Base-by-base conservation (phyloP, 92 coral and sea anemone genomes). In the Porites lobata region DNA sequence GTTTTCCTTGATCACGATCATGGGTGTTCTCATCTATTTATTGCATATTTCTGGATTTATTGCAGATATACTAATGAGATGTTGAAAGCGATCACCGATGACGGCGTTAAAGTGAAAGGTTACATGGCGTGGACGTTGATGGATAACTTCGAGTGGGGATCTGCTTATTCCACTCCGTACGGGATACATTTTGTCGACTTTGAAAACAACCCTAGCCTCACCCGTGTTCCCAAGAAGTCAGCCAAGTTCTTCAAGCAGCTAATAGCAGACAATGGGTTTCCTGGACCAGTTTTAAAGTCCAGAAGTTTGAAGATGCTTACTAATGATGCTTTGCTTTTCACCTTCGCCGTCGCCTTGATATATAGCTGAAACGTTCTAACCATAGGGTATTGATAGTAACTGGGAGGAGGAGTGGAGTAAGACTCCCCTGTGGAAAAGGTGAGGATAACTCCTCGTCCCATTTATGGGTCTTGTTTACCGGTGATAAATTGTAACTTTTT, bases 131-230 rank as follows among this genome's bases (percentile, higher is more conserved):
- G 98, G 98, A 93, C 98, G 1, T 59, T 94, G 68, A 94, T 94
- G 96, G 98, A 94, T 81, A 94, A 95, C 81, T 95, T 93, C 51
- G 96, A 93, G 85, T 95, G 98, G 98, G 90, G 47, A 3, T 81
- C 83, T n/a, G 98, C 89, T 7, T 93, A 61, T 69, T 78, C 84
- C 77, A 92, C 94, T 10, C 89, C 93, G 1, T 93, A 84, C 87
- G 98, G 96, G 22, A 65, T 93, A 64, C 92, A 91, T 71, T 90
- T 84, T 47, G 92, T 93, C 19, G 88, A 95, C 87, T 92, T 87
- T 75, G 83, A 92, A 0, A 69, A 80, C 19, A 94, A 93, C 82
- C 86, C 88, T 29, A 24, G 90, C 32, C 85, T 81, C 7, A 81
- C 91, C 8, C 96, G 96, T 22, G 80, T 87, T 13, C 94, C 98